Base-by-base conservation (phyloP, 2,797 vertebrate genomes). In the Jordanella pulchra region DNA sequence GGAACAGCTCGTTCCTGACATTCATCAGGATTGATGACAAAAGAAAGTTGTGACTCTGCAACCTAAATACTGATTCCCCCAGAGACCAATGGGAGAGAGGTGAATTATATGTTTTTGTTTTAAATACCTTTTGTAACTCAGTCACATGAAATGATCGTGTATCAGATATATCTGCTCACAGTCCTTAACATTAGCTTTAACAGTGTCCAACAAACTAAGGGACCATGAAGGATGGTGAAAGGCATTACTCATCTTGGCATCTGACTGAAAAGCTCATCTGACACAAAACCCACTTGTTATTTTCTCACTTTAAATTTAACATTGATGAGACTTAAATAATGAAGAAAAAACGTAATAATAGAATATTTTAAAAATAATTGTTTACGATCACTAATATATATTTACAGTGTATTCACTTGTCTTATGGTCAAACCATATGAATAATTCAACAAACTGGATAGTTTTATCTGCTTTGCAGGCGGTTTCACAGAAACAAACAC, bases 171-270 rank as follows among this genome's bases (percentile, higher is more conserved):
- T n/a, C 32, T 32, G 17, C 10, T 60, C 30, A 60, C 30, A 35
- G 17, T 35, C 21, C 32, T n/a, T 39, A 42, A 1, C 23, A 42
- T 42, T 61, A 2, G 21, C 51, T 67, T 51, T 15, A 35, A 51
- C 28, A 67, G 50, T 21, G 45, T 45, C 14, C 11, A 51, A 67
- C 27, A 51, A 67, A 35, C 18, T 14, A 7, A n/a, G 7, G 1
- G 27, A 67, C 21, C 50, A 50, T 35, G 1, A 67, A 51, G 47
- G 45, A 67, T 32, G 58, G 35, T 14, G 58, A 61, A 42, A 39
- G 21, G 58, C 32, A 61, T 42, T 61, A 61, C 58, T 61, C 58
- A 61, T 61, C 58, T 39, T 14, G 23, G 32, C 58, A 61, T 61
- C 35, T 61, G 58, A 21, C 32, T 42, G 14, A 67, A 35, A 39